A percentile compares a stretch with the other conserved stretches of the same genome.
phyloP scores from a whole-genome alignment of 2,113 vertebrate species.

The Orcinus orca region DNA sequence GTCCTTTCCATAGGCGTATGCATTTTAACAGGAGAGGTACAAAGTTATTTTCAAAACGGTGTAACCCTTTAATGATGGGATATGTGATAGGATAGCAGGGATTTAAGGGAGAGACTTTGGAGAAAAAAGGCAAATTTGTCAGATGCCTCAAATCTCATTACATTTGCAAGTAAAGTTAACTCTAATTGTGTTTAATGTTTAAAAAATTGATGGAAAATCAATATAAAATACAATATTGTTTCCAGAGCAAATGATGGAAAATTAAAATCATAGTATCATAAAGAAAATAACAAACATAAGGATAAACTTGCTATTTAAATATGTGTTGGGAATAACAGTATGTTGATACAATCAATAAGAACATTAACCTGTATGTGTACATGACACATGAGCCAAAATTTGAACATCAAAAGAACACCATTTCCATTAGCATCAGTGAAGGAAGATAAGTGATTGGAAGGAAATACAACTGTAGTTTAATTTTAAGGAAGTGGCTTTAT shows the following conservation, averaged over 20 bases:
- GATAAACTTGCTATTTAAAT: neutral
- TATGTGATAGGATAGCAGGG: neutral
- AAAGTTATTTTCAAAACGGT: neutral
- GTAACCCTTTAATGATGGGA: neutral
- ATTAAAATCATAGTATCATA: neutral
- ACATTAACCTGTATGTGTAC: neutral
- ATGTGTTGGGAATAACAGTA: neutral
- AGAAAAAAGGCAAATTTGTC: neutral
- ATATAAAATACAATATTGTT: neutral
- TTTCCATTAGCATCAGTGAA: constrained; percentile 22
- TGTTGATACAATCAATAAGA: neutral
- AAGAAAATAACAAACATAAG: neutral
- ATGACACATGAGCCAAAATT: neutral
- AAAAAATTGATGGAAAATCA: neutral
- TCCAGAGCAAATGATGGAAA: neutral
- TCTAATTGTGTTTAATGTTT: neutral
- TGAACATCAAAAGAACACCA: constrained; percentile 6
- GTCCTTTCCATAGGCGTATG: neutral
- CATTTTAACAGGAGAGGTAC: neutral
- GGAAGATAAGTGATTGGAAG: neutral
- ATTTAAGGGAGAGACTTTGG: neutral
- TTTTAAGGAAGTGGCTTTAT: neutral
- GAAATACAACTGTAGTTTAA: neutral
- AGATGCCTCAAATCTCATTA: neutral
- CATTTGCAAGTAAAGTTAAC: neutral